Evolutionary conservation across 37 sponge, comb jelly and placozoan species (phyloP), one percentile per base, ranked within the genome.

Genomic region (Oscarella lobularis): DNA sequence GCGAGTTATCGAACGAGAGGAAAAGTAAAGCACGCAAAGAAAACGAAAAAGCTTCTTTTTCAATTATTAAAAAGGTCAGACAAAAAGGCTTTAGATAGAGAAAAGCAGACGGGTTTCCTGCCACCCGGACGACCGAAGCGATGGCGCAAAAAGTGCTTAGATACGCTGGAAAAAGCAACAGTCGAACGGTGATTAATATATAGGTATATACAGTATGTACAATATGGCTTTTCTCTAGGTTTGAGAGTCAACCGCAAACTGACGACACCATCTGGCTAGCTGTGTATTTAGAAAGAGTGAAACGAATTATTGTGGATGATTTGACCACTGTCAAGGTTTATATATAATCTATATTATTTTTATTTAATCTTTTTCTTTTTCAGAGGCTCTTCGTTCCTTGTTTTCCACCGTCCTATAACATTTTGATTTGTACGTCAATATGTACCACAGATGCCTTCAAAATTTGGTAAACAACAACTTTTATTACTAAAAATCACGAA

Each of bases 1-100:
- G 38, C 69, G 90, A 14, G 87, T 95, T 41, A 82, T 95, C 0
- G 88, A 87, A 81, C 77, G 95, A 78, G 95, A 95, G 66, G 91
- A 95, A 69, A 87, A 67, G 85, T 86, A 5, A 30, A n/a, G n/a
- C n/a, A n/a, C n/a, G n/a, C n/a, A n/a, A n/a, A n/a, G n/a, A n/a
- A n/a, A n/a, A n/a, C n/a, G n/a, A n/a, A n/a, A n/a, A n/a, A n/a
- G n/a, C n/a, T n/a, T n/a, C n/a, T n/a, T n/a, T n/a, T n/a, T n/a
- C n/a, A n/a, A n/a, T n/a, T n/a, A n/a, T n/a, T n/a, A n/a, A 29
- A 68, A 5, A 68, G 71, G 31, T 4, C 71, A 34, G 71, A 68
- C 33, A 14, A 32, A 34, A 29, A 68, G 4, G 71, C 71, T 14
- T 4, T 29, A 35, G 71, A 5, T 5, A 4, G 31, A 14, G 29